These are phyloP conservation scores for Steinernema khuongi DNA, from an alignment of 1,140 invertebrate genomes.

Conservation along the genomic window DNA sequence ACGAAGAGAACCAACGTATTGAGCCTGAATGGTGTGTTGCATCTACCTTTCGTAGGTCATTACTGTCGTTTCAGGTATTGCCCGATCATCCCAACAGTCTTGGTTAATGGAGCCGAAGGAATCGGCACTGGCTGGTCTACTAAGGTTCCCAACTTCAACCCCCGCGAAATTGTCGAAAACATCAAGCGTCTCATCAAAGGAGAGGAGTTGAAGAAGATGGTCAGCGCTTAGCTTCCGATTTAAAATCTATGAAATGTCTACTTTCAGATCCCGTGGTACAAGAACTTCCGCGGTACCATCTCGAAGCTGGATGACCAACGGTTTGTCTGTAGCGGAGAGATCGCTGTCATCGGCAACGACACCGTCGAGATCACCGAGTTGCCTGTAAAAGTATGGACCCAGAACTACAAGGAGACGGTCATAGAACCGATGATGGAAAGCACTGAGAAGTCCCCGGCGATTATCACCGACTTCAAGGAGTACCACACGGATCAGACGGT, in stretches of 20 bases:
- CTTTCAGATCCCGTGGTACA: slow-evolving; percentile 73
- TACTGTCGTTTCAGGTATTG: slow-evolving; percentile 68
- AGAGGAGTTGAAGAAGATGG: slow-evolving; percentile 72
- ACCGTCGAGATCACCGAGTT: slow-evolving; percentile 88
- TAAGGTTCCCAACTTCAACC: slow-evolving; percentile 91
- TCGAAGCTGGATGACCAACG: slow-evolving; percentile 40
- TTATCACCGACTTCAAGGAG: slow-evolving; percentile 74
- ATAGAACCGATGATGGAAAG: slow-evolving; percentile 80
- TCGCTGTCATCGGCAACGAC: slow-evolving; percentile 43
- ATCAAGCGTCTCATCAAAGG: slow-evolving; percentile 76
- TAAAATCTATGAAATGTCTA: slow-evolving; percentile 10
- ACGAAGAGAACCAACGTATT: slow-evolving; percentile 87
- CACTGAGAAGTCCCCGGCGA: slow-evolving; percentile 66
- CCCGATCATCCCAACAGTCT: slow-evolving; percentile 90
- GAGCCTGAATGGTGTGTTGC: slow-evolving; percentile 68
- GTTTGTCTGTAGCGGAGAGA: slow-evolving; percentile 46
- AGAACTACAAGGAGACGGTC: slow-evolving; percentile 88
- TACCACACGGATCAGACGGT: slow-evolving; percentile 93
- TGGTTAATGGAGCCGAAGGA: slow-evolving; percentile 94
- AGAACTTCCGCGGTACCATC: slow-evolving; percentile 70
- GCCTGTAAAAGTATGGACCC: slow-evolving; percentile 87
- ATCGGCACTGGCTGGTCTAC: slow-evolving; percentile 99
- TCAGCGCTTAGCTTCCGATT: slow-evolving; percentile 41
- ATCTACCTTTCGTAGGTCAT: neutral
- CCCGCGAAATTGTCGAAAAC: slow-evolving; percentile 81